Evolutionary conservation across 2,113 vertebrate species (phyloP), one percentile per base, ranked within the genome.

Genomic region (Uria lomvia): DNA sequence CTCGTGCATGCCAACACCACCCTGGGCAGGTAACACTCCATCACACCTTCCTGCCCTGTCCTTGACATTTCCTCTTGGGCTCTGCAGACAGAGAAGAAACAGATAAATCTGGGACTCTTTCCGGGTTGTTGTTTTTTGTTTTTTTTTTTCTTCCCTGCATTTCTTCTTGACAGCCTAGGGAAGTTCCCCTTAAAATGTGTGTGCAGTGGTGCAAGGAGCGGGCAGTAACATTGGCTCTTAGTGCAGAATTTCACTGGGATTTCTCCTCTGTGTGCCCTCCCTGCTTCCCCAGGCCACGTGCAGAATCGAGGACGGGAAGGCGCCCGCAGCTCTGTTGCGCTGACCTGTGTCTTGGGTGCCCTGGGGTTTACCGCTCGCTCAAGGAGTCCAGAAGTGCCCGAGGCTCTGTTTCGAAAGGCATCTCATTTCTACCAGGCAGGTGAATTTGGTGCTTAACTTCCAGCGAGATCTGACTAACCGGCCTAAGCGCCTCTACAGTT

Each of bases 211-310:
- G 43, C 38, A 36, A 32, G 21, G 4, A 7, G 42, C 7, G 43
- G 32, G 45, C 23, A 36, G 3, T 30, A 38, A 4, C 32, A 4
- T 3, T 32, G 29, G 43, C 9, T 43, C 40, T 74, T 38, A 11
- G 62, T 30, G 62, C 15, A 53, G 24, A 38, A 60, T 68, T 73
- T 29, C 40, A 5, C 24, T n/a, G 19, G 42, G 42, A 29, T 85
- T 56, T 21, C 52, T 81, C 14, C 1, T 1, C 2, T 2, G 12
- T 5, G 5, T 38, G 27, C 43, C 8, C 30, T 73, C 26, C 21
- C 0, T 20, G 23, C 45, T 76, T 40, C 36, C 19, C n/a, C 1
- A 5, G 24, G 22, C 53, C 45, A 40, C 0, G 0, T 5, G 40
- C 55, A 68, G 90, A 55, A 81, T 34, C 0, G 16, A 58, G 27